Evolutionary conservation across 1,140 invertebrate genomes (phyloP).

Genomic region (Pemphigus obesinymphae): DNA sequence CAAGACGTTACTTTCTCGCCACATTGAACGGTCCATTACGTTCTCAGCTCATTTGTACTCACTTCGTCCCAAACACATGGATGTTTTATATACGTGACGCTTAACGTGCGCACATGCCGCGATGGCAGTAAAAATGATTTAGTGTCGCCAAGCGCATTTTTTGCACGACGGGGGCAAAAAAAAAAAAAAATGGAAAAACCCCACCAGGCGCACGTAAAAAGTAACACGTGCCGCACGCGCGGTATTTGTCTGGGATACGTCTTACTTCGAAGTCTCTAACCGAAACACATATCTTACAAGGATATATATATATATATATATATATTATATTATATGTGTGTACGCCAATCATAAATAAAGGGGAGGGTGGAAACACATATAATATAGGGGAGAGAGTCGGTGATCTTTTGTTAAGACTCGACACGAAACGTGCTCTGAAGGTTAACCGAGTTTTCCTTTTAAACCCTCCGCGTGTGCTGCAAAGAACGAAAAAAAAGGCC

Average conservation of each 20-base stretch:
- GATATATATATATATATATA: too few relatives aligned
- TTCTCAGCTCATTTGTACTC: neutral
- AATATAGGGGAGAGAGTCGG: conserved; percentile 4
- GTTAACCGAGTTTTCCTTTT: conserved; percentile 40
- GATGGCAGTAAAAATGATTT: conserved; percentile 37
- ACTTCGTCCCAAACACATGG: neutral
- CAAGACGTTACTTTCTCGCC: neutral
- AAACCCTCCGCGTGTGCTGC: neutral
- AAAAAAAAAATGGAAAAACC: conserved; percentile 3
- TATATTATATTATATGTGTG: too few relatives aligned
- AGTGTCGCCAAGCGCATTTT: conserved; percentile 3
- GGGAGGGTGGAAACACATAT: neutral
- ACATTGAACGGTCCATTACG: neutral
- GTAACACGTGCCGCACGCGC: neutral
- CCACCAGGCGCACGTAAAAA: neutral
- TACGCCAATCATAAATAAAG: conserved; percentile 30
- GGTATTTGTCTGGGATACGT: conserved; percentile 30
- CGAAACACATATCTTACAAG: conserved; percentile 21
- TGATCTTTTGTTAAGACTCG: conserved; percentile 31
- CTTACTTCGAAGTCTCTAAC: conserved; percentile 17
- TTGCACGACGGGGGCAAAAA: neutral
- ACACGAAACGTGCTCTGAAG: conserved; percentile 30
- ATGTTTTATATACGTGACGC: neutral
- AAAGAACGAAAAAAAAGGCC: neutral
- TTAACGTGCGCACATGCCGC: neutral